These are phyloP conservation scores for Cyclura pinguis DNA, from an alignment of 2,797 vertebrate species.

Conservation along the genomic window DNA sequence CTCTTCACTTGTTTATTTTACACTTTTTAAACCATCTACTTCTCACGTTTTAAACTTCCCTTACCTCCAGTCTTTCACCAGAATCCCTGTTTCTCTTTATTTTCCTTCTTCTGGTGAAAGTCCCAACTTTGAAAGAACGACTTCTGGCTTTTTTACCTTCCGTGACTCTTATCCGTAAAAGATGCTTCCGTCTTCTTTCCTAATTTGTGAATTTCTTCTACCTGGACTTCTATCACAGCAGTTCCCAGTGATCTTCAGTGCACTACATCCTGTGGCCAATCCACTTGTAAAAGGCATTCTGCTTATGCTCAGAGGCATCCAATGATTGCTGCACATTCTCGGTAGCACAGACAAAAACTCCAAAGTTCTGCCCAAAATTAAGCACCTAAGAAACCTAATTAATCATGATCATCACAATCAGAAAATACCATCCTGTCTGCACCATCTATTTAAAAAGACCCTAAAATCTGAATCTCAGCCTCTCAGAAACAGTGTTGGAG, in stretches of 20 bases:
- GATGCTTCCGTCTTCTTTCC: neutral
- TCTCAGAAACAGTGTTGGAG: too few species aligned
- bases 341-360: too few species aligned
- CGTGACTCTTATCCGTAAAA: neutral
- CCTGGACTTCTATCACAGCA: neutral
- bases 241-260: neutral
- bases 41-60: neutral
- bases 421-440: too few species aligned
- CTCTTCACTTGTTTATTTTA: neutral
- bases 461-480: too few species aligned
- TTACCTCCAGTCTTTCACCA: too few species aligned
- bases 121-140: neutral
- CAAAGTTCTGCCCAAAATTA: neutral
- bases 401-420: too few species aligned
- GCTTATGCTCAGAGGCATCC: neutral
- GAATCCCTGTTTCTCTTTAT: too few species aligned
- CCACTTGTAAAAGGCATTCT: neutral
- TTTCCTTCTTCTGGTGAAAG: too few species aligned
- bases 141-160: neutral
- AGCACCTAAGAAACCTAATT: too few species aligned
- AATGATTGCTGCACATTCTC: neutral
- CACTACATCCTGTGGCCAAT: too few species aligned
- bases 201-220: neutral
- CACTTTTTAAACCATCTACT: neutral
- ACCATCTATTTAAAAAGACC: too few species aligned